Conservation (phyloP, 1,140 invertebrate genomes). For the Drosophila albomicans region DNA sequence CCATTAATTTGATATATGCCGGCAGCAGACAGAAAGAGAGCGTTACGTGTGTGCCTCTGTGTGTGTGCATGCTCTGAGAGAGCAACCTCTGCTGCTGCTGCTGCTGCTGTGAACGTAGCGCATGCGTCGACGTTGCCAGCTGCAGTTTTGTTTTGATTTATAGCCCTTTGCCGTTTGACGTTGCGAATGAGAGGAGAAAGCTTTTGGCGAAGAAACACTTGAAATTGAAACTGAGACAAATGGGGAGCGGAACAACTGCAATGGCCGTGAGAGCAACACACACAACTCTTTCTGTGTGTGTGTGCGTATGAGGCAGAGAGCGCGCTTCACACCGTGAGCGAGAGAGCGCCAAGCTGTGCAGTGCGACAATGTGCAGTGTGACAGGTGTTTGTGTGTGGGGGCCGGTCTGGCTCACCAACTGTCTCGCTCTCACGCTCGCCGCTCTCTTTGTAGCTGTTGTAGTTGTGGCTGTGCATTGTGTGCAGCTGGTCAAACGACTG, state of each 20-base stretch:
- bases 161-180: constrained; percentile 27
- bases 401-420: constrained; percentile 62
- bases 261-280: constrained; percentile 25
- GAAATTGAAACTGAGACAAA: constrained; percentile 62
- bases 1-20: constrained; percentile 79
- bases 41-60: constrained; percentile 13
- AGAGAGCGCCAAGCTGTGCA: constrained; percentile 31
- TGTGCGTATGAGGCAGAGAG: constrained; percentile 28
- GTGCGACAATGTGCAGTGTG: constrained; percentile 49
- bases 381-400: constrained; percentile 80
- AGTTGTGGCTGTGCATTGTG: constrained; percentile 46
- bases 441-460: constrained; percentile 22
- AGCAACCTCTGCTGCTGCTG: constrained; percentile 25
- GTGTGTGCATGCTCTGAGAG: constrained; percentile 14
- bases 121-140: constrained; percentile 54
- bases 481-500: constrained; percentile 73
- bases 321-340: constrained; percentile 24
- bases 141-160: constrained; percentile 79
- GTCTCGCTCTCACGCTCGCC: constrained; percentile 21
- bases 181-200: constrained; percentile 52
- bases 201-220: constrained; percentile 47
- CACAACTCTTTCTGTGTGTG: neutral
- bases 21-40: constrained; percentile 56
- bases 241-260: constrained; percentile 48
- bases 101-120: constrained; percentile 27